Evolutionary conservation across 2,797 vertebrate species (phyloP), one percentile per base, ranked within the genome.

Genomic region (Ambastaia sidthimunki): DNA sequence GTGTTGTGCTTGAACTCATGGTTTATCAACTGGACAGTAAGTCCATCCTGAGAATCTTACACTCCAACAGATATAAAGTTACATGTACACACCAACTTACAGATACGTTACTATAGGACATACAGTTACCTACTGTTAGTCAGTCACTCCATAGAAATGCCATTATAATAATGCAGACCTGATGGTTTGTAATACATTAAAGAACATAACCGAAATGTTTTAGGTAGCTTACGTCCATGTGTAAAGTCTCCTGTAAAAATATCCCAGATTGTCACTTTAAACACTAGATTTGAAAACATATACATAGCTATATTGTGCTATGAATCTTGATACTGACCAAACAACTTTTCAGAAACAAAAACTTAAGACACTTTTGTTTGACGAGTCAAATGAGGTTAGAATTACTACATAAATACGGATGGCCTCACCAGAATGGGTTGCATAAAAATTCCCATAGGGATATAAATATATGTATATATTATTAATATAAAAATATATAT

Each of bases 381-480:
- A 71, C 54, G 48, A 59, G 60, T 50, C n/a, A 65, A 63, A 52
- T 62, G 41, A 76, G 34, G 54, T 66, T 54, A 74, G 41, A 54
- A 25, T 66, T 19, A 77, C 25, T 73, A 81, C 70, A 75, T 80
- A 82, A 86, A 84, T 84, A 85, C 59, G 47, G 69, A 80, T 80
- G 65, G 85, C 82, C 65, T 85, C 77, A 75, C 62, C 83, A 85
- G 85, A 85, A 82, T 76, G 89, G 86, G 87, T 86, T 90, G 88
- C 84, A 84, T 89, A 86, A 87, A 80, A 71, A 82, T 76, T 92
- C 91, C 92, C 90, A 92, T 81, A 91, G 89, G 91, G 85, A 93
- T 88, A 84, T 86, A 85, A 86, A 83, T 84, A 80, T 82, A 80
- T 80, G 50, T 73, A 86, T 84, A 86, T 81, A 84, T 86, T 83